Evolutionary conservation across 2,888 invertebrate genomes (phyloP), one percentile per base, ranked within the genome.

Genomic region (Incurvaria masculella): DNA sequence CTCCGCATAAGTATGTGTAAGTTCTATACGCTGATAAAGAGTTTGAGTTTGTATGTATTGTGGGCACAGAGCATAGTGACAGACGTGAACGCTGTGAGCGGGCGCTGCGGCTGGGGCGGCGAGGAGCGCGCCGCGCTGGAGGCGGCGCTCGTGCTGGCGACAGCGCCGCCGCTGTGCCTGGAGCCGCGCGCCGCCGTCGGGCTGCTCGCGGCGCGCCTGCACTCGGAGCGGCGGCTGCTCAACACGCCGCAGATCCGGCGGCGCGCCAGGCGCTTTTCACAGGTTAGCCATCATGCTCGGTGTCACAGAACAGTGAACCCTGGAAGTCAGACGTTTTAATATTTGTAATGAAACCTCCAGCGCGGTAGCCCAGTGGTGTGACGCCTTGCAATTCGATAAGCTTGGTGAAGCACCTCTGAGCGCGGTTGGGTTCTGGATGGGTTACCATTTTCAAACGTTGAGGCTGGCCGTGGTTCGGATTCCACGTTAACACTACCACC

Each of bases 101-200:
- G 72, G 1, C 67, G 71, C 1, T 72, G 72, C 49, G 78, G 78
- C 1, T 89, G 89, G 87, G 86, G 84, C 21, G 82, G 83, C 20
- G 90, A 92, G 54, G 93, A 93, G 61, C 81, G 87, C 51, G 80
- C 88, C 48, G 81, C 85, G 45, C 71, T 94, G 49, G 97, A 97
- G 68, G 91, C 93, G 53, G 89, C 92, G 57, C 68, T 97, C 51
- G 84, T 96, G 38, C 82, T 92, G 60, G 91, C 91, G 14, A 91
- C 93, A 4, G 87, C 91, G 53, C 93, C 92, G 14, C 91, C 91
- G 4, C 74, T 97, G 27, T 96, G 94, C 66, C 80, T 97, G 46
- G 94, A 95, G 70, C 94, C 96, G 3, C 87, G 90, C 60, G 92
- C 92, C 2, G 83, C 88, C 21, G 87, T 94, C 40, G 88, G 90